Conservation (phyloP, 2,113 vertebrate genomes). For the Muscicapa adusta region DNA sequence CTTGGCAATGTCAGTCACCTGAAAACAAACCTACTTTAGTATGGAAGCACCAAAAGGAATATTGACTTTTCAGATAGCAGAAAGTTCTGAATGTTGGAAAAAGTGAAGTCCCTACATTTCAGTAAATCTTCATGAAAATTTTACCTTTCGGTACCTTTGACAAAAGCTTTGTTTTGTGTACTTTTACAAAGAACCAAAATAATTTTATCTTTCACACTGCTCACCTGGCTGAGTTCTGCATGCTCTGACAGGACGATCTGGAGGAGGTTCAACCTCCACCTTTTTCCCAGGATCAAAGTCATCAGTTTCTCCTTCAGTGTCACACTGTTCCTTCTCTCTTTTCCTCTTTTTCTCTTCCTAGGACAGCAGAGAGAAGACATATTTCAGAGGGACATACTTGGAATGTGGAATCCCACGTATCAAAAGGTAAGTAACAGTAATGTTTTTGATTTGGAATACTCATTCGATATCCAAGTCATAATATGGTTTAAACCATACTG, state of each 20-base stretch:
- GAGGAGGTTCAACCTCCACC: constrained; percentile 85
- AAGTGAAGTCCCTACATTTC: background rate
- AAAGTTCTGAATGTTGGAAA: background rate
- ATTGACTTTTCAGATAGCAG: background rate
- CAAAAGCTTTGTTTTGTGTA: background rate
- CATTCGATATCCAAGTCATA: background rate
- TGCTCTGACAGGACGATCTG: constrained; percentile 86
- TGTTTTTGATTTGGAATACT: background rate
- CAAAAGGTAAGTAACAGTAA: background rate
- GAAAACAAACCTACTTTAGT: background rate
- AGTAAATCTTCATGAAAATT: background rate
- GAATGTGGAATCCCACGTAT: background rate
- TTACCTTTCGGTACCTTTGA: background rate
- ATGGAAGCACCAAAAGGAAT: background rate
- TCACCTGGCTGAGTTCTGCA: constrained; percentile 92
- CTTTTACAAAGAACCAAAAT: background rate
- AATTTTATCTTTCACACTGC: background rate
- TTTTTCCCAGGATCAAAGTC: constrained; percentile 86
- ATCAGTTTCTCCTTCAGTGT: constrained; percentile 85
- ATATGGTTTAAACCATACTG: background rate
- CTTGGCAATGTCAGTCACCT: background rate
- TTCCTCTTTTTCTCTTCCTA: constrained; percentile 94
- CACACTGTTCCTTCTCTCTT: constrained; percentile 88
- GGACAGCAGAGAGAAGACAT: background rate
- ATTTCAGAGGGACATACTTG: background rate